Conservation (phyloP, 2,113 vertebrate species). For the Alethe castanea region DNA sequence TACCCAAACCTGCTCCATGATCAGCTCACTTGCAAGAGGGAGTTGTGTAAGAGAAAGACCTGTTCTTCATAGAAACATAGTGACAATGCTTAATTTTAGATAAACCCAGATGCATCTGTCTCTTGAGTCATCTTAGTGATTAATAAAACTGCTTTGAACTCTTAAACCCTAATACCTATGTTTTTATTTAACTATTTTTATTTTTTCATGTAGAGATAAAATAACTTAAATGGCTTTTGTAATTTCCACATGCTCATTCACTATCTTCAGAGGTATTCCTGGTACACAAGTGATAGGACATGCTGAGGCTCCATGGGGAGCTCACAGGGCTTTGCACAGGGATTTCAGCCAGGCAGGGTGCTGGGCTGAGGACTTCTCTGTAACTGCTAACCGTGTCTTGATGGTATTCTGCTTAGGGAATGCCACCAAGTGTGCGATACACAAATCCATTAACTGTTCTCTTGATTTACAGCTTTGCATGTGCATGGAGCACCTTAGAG, state of each 20-base stretch:
- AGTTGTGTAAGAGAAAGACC: not conserved
- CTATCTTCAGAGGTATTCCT: not conserved
- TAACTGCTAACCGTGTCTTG: fast-evolving
- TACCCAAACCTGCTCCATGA: not conserved
- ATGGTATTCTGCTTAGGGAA: not conserved
- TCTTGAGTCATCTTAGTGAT: not conserved
- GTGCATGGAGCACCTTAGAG: too few species aligned
- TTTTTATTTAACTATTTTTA: not conserved
- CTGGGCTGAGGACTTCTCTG: not conserved
- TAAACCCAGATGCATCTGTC: not conserved
- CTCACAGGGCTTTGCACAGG: not conserved
- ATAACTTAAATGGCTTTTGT: not conserved
- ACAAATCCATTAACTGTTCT: not conserved
- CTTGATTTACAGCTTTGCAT: not conserved
- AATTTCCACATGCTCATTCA: not conserved
- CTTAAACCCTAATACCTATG: not conserved
- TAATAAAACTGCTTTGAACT: not conserved
- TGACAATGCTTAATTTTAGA: not conserved
- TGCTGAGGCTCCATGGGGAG: fast-evolving
- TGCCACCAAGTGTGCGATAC: not conserved
- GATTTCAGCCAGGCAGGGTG: not conserved
- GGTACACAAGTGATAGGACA: not conserved
- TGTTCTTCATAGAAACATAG: not conserved
- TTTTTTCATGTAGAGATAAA: not conserved
- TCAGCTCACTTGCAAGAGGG: not conserved